Evolutionary conservation across 2,797 vertebrate species (phyloP), one percentile per base, ranked within the genome.

Genomic region (Acipenser oxyrinchus): DNA sequence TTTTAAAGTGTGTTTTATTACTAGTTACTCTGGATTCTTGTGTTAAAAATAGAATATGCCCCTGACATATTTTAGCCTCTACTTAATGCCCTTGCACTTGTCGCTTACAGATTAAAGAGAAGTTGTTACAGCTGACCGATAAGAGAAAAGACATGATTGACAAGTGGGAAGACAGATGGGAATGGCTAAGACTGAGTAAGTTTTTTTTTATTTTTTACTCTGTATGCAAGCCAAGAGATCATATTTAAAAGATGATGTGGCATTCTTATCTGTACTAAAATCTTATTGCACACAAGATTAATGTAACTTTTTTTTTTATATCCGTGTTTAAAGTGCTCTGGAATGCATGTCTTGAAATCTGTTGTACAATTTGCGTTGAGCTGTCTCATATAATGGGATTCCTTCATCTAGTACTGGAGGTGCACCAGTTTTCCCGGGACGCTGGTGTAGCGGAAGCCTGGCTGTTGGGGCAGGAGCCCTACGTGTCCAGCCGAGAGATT

Each of bases 111-210:
- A 96, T 98, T 72, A 98, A 96, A 77, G 95, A 98, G 70, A 98
- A 94, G 80, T 81, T 98, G 75, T 84, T 97, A 67, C 94, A 96
- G 81, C 81, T 98, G 84, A 98, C 95, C 0, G 95, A 98, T 77
- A 96, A 97, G 83, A 95, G 95, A 84, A 98, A 98, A 91, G 93
- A 97, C 74, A 98, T 98, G 95, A 96, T 98, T 79, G 95, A 96
- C 88, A 96, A 96, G 73, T 98, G 95, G 95, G 95, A 98, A 88
- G 95, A 98, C 81, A 88, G 95, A 75, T 97, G 95, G 95, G 95
- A 98, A 77, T 98, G 95, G 95, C 87, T 98, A n/a, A 91, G 95
- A 87, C 86, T 98, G 83, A 94, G 95, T 97, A 93, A 93, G 91
- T 51, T 78, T 37, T 23, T 23, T 23, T 37, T 37, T 37, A 37